Conservation (phyloP, 2,888 invertebrate species). For the Tineola bisselliella region DNA sequence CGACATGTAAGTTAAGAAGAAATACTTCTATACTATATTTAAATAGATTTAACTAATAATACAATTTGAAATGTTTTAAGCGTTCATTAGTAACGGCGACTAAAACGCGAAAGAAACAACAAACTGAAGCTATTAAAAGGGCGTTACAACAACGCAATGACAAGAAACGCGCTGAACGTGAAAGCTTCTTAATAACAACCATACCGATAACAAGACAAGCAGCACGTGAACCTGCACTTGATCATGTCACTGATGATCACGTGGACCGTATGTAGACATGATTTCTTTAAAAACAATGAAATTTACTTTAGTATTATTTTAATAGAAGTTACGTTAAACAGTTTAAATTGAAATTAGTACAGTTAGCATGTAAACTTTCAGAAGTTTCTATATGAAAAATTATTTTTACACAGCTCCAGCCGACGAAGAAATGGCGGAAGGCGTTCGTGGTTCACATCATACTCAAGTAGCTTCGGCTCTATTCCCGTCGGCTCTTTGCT, state of each 20-base stretch:
- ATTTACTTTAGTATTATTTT: no score
- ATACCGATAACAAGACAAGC: conserved; percentile 96
- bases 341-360: no score
- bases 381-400: no score
- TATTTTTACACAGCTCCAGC: conserved; percentile 40
- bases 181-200: conserved; percentile 94
- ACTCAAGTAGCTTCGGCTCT: conserved; percentile 92
- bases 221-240: conserved; percentile 93
- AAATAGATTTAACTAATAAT: no score
- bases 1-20: conserved; percentile 76
- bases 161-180: conserved; percentile 92
- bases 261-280: conserved; percentile 76
- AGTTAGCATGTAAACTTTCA: no score
- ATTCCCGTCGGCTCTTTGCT: conserved; percentile 96
- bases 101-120: conserved; percentile 98
- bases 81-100: conserved; percentile 97
- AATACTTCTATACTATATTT: background rate
- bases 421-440: conserved; percentile 73
- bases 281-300: background rate
- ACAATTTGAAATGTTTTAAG: conserved; percentile 43
- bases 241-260: conserved; percentile 87
- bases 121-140: conserved; percentile 95
- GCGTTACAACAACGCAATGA: conserved; percentile 97
- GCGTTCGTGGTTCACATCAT: conserved; percentile 80
- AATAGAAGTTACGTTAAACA: no score